Evolutionary conservation across 2,888 invertebrate genomes (phyloP), one percentile per base, ranked within the genome.

Genomic region (Aspidiotus rigidus): DNA sequence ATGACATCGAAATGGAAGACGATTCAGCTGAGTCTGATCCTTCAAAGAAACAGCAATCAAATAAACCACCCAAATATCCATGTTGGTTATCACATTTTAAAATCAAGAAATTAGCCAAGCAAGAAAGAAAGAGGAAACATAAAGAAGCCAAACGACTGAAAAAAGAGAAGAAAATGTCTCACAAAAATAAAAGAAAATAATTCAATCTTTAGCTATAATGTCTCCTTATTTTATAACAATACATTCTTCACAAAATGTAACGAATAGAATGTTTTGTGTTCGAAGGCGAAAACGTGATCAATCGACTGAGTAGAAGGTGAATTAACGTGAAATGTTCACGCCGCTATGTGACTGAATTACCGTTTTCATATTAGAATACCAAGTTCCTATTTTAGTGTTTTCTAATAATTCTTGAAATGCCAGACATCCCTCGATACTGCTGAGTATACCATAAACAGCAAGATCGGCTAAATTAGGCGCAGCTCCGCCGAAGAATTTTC

Each of bases 391-490:
- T 63, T 85, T 84, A 0, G 93, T 91, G 74, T 90, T 82, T 2
- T 81, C 74, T 49, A 88, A 77, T 60, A 89, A 80, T 77, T 97
- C 97, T 74, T 86, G 80, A 77, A 97, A 97, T 0, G 97, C 93
- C 55, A 82, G 78, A 76, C 95, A 95, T 0, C 96, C 96, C 79
- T 97, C 94, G 77, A 97, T 93, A 76, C 95, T 93, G 77, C 85
- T 89, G 7, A 97, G 81, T 5, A 93, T 85, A 1, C 97, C 97
- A 77, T 86, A 97, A 1, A 96, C 89, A 0, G 93, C 85, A 63
- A 99, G 80, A 81, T 99, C 98, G 0, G 96, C 91, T 8, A 99
- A 81, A 78, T 96, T 90, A 0, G 98, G 98, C 72, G 83, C 78
- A 15, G 83, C 78, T 0, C 97, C 98, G 8, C 98, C 98, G 80